Evolutionary conservation across 2,797 vertebrate species (phyloP).

Genomic region (Lepilemur ruficaudatus): DNA sequence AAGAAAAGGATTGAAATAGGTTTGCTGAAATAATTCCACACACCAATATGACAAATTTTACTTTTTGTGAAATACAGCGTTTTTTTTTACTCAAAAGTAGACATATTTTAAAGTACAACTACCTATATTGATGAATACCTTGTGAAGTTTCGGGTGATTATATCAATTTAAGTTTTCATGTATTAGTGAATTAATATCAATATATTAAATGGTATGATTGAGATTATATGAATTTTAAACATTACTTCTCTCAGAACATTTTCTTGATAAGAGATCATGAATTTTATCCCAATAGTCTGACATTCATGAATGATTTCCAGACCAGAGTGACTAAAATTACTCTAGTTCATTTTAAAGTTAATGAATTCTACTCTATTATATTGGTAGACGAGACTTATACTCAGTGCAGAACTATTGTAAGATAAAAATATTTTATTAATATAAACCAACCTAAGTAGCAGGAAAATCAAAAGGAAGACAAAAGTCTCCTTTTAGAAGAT

Average conservation of each 20-base stretch:
- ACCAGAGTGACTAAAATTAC: conserved; percentile 43
- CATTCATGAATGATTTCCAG: conserved; percentile 67
- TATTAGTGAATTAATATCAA: conserved; percentile 60
- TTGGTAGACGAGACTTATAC: neutral
- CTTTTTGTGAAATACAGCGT: conserved; percentile 42
- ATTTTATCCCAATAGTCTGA: conserved; percentile 17
- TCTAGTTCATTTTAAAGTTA: conserved; percentile 55
- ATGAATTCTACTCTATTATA: conserved; percentile 51
- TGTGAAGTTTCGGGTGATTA: neutral
- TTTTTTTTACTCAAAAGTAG: conserved; percentile 36
- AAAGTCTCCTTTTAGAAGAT: neutral
- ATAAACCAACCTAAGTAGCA: neutral
- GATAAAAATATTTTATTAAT: conserved; percentile 44
- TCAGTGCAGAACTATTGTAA: neutral
- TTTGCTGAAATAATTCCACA: conserved; percentile 55
- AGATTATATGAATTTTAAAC: conserved; percentile 28
- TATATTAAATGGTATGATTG: conserved; percentile 20
- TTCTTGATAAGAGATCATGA: conserved; percentile 45
- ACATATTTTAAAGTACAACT: conserved; percentile 45
- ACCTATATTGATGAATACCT: conserved; percentile 42
- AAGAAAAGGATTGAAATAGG: conserved; percentile 10
- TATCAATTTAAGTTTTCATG: conserved; percentile 41
- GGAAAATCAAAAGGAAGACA: neutral
- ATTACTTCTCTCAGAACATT: conserved; percentile 20
- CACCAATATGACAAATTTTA: conserved; percentile 53